Conservation (phyloP, 2,888 invertebrate genomes). For the Lampropteryx suffumata region DNA sequence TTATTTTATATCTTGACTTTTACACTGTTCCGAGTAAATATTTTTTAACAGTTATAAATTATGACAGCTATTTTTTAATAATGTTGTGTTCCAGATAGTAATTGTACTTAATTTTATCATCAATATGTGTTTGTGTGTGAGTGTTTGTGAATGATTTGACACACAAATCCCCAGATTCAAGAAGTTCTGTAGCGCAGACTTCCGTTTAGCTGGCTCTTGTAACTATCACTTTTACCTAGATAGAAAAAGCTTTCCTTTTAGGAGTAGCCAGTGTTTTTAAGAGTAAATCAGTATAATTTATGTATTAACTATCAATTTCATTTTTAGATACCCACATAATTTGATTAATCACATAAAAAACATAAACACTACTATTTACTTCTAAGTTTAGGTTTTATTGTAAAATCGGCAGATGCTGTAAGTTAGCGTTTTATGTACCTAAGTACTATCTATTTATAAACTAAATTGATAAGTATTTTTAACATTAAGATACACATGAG, state of each 20-base stretch:
- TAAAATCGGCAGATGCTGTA: conserved; percentile 67
- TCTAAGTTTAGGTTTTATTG: conserved; percentile 67
- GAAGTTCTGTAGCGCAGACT: too few relatives aligned
- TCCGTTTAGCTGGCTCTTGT: too few relatives aligned
- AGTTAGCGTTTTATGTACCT: conserved; percentile 56
- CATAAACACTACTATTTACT: conserved; percentile 70
- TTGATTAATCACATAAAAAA: conserved; percentile 54
- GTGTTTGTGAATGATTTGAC: conserved; percentile 12
- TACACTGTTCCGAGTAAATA: conserved; percentile 4
- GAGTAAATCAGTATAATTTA: conserved; percentile 16
- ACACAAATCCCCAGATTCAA: background rate
- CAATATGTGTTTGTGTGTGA: conserved; percentile 12
- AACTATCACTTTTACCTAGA: too few relatives aligned
- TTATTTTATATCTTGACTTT: conserved; percentile 2
- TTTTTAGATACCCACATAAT: conserved; percentile 53
- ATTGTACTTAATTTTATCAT: conserved; percentile 20
- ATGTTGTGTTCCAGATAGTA: conserved; percentile 11
- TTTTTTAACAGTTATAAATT: background rate
- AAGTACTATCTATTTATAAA: conserved; percentile 79
- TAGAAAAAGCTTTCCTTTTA: too few relatives aligned
- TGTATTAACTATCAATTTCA: conserved; percentile 46
- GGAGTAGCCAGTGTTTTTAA: conserved; percentile 70
- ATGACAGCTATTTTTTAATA: conserved; percentile 1
- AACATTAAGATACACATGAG: conserved; percentile 68
- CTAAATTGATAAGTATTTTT: conserved; percentile 70